These are phyloP conservation scores for Zaprionus tsacasi DNA, from an alignment of 1,140 invertebrate genomes.

Conservation along the genomic window DNA sequence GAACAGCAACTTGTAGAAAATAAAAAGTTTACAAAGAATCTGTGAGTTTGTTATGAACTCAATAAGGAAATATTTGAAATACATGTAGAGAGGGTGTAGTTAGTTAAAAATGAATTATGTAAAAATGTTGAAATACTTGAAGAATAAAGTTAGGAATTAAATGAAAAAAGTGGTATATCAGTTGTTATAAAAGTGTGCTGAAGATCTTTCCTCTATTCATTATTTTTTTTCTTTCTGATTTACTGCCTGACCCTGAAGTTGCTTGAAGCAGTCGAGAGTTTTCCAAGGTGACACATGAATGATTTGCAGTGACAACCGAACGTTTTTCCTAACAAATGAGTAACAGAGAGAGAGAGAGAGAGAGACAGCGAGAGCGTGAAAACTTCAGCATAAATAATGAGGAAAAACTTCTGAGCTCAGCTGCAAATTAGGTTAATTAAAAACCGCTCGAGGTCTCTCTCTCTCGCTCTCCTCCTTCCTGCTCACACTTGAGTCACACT, in stretches of 20 bases:
- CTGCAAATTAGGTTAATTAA: slow-evolving; percentile 81
- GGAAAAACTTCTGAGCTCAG: slow-evolving; percentile 57
- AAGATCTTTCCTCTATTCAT: too few relatives aligned
- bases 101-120: background rate
- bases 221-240: background rate
- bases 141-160: too few relatives aligned
- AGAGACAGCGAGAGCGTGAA: slow-evolving; percentile 3
- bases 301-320: slow-evolving; percentile 30
- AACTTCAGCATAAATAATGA: slow-evolving; percentile 60
- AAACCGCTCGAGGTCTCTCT: slow-evolving; percentile 69
- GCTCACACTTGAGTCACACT: slow-evolving; percentile 52
- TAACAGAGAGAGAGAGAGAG: background rate
- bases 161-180: too few relatives aligned
- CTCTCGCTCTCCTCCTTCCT: background rate
- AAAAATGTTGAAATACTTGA: too few relatives aligned
- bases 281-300: slow-evolving; percentile 39
- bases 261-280: background rate
- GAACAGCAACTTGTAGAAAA: background rate
- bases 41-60: background rate
- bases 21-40: slow-evolving; percentile 7
- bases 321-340: background rate
- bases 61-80: background rate
- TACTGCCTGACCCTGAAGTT: slow-evolving; percentile 4
- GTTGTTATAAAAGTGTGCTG: too few relatives aligned
- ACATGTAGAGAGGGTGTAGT: background rate